These are phyloP conservation scores for Condylostylus longicornis DNA, from an alignment of 1,140 invertebrate species.

Conservation along the genomic window DNA sequence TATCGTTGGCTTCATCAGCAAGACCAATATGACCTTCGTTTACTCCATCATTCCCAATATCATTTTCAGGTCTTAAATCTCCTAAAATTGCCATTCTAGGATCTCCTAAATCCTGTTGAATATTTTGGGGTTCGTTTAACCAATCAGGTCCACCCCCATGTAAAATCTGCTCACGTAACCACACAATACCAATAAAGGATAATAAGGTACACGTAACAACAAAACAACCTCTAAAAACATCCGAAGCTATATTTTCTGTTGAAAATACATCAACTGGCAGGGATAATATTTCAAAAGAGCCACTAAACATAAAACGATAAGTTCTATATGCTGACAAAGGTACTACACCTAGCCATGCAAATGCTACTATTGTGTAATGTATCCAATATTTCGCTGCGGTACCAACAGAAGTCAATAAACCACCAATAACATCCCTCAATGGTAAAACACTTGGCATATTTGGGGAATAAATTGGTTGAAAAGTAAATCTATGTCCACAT, in stretches of 20 bases:
- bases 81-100: constrained; percentile 10
- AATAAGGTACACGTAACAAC: constrained; percentile 93
- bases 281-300: constrained; percentile 68
- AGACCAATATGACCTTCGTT: constrained; percentile 25
- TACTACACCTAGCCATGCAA: constrained; percentile 95
- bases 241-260: constrained; percentile 79
- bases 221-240: constrained; percentile 91
- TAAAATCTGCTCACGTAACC: constrained; percentile 94
- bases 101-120: constrained; percentile 15
- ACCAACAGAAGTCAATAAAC: constrained; percentile 73
- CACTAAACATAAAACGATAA: constrained; percentile 81
- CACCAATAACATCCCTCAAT: constrained; percentile 74
- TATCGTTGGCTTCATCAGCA: neutral
- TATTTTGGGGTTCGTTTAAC: constrained; percentile 42
- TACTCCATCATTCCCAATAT: constrained; percentile 14
- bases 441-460: constrained; percentile 96
- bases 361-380: constrained; percentile 86
- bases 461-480: constrained; percentile 96
- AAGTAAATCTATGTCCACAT: constrained; percentile 94
- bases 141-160: constrained; percentile 93
- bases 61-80: constrained; percentile 20
- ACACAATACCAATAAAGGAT: constrained; percentile 92
- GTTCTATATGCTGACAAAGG: constrained; percentile 94
- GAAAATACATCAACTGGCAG: constrained; percentile 85
- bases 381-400: constrained; percentile 91